Conservation (phyloP, 1,140 invertebrate species). For the Pararge aegeria region DNA sequence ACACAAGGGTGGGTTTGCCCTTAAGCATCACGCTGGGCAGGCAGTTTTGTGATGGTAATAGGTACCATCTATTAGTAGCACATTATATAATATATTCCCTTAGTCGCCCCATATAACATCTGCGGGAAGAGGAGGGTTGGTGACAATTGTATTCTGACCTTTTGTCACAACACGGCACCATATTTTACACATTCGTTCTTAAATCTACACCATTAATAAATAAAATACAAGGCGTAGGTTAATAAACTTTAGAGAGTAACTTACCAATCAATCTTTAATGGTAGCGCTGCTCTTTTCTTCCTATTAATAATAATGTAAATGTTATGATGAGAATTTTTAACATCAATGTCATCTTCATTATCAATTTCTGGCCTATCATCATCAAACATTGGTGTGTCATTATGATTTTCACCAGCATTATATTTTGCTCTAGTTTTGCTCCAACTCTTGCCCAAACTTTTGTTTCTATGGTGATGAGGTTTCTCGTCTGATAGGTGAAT, state of each 20-base stretch:
- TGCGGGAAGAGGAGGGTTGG: too few species aligned
- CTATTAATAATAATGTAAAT: conserved; percentile 47
- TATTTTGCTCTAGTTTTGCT: conserved; percentile 14
- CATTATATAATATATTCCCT: too few species aligned
- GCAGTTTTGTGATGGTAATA: too few species aligned
- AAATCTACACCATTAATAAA: too few species aligned
- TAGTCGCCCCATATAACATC: too few species aligned
- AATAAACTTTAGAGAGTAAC: conserved; percentile 26
- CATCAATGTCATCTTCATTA: conserved; percentile 6
- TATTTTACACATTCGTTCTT: too few species aligned
- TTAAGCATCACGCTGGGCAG: too few species aligned
- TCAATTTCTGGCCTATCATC: background rate
- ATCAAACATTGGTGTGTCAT: background rate
- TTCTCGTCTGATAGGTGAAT: conserved; percentile 75
- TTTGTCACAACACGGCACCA: too few species aligned
- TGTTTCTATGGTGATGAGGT: conserved; percentile 29
- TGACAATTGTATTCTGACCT: too few species aligned
- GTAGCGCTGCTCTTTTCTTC: conserved; percentile 48
- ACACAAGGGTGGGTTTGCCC: too few species aligned
- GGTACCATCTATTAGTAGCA: too few species aligned
- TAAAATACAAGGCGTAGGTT: too few species aligned
- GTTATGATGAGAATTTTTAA: conserved; percentile 38
- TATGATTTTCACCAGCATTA: conserved; percentile 17
- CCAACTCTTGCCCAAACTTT: conserved; percentile 9
- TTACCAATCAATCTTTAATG: conserved; percentile 71